A percentile compares a stretch with the other conserved stretches of the same genome.
Evolutionary conservation across 2,888 invertebrate species (phyloP).

Genomic region (Mimumesa dahlbomi): DNA sequence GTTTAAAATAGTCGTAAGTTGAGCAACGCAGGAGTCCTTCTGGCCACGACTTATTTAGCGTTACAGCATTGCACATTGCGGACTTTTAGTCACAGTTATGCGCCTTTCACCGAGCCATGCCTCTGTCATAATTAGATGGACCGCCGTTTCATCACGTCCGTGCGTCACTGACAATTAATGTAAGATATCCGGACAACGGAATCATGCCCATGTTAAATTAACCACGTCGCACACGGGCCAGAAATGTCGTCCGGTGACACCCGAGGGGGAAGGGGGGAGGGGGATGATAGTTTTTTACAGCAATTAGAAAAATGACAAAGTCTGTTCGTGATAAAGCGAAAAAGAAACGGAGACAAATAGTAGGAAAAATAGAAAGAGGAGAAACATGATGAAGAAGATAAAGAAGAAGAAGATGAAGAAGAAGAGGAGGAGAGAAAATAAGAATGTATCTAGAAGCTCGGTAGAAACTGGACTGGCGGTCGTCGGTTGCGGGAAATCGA

Average conservation of each 20-base stretch:
- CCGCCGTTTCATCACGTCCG: constrained; percentile 35
- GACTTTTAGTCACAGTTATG: constrained; percentile 42
- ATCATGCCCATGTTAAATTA: constrained; percentile 1
- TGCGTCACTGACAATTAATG: constrained; percentile 41
- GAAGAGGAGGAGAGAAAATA: neutral
- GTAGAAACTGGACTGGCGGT: neutral
- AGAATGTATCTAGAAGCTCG: neutral
- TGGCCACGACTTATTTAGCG: constrained; percentile 44
- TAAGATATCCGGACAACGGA: constrained; percentile 18
- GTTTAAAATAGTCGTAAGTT: constrained; percentile 1
- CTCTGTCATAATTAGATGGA: constrained; percentile 52
- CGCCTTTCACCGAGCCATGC: constrained; percentile 50
- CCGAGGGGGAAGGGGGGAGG: neutral
- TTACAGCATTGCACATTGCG: constrained; percentile 27
- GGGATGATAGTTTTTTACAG: too few relatives aligned
- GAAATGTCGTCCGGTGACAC: neutral
- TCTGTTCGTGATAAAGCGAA: too few relatives aligned
- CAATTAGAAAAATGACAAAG: too few relatives aligned
- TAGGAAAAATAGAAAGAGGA: too few relatives aligned
- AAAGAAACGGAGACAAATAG: too few relatives aligned
- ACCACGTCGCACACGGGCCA: neutral
- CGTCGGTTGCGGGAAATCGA: neutral
- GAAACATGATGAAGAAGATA: too few relatives aligned
- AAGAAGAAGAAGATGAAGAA: neutral
- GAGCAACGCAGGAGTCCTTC: constrained; percentile 42